These are phyloP conservation scores for Leptopterna dolabrata DNA, from an alignment of 2,888 invertebrate genomes.

Conservation along the genomic window DNA sequence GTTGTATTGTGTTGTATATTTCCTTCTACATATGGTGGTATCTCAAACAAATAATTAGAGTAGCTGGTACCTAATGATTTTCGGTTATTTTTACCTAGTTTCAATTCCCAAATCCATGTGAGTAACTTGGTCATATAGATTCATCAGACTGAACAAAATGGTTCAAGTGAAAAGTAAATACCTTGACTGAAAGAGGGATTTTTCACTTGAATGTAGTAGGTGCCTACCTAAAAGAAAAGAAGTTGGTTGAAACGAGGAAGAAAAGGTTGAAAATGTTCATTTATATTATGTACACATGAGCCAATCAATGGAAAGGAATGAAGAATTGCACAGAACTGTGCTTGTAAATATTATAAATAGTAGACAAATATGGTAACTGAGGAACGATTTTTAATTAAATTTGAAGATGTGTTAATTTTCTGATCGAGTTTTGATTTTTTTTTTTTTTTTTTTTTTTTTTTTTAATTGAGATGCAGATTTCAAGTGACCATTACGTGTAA, in stretches of 20 bases:
- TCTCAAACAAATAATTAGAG: background rate
- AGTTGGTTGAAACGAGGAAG: background rate
- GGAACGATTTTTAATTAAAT: background rate
- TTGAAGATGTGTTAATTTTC: background rate
- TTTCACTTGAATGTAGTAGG: background rate
- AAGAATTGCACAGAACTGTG: background rate
- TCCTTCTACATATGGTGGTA: background rate
- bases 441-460: no score
- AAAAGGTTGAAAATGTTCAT: background rate
- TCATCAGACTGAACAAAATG: conserved; percentile 12
- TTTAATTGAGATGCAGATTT: conserved; percentile 21
- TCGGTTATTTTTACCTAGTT: background rate
- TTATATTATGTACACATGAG: background rate
- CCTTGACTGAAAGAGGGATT: background rate
- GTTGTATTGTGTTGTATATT: background rate
- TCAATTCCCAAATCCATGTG: background rate
- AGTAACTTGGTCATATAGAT: background rate
- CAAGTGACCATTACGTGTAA: conserved; percentile 38
- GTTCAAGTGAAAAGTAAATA: background rate
- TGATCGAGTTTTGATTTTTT: conserved; percentile 5
- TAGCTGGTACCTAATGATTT: background rate
- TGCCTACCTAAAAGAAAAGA: no score
- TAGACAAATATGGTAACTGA: background rate
- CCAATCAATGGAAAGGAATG: background rate
- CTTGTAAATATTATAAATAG: conserved; percentile 43